Evolutionary conservation across 2,888 invertebrate species (phyloP), one percentile per base, ranked within the genome.

Genomic region (Biston stratarius): DNA sequence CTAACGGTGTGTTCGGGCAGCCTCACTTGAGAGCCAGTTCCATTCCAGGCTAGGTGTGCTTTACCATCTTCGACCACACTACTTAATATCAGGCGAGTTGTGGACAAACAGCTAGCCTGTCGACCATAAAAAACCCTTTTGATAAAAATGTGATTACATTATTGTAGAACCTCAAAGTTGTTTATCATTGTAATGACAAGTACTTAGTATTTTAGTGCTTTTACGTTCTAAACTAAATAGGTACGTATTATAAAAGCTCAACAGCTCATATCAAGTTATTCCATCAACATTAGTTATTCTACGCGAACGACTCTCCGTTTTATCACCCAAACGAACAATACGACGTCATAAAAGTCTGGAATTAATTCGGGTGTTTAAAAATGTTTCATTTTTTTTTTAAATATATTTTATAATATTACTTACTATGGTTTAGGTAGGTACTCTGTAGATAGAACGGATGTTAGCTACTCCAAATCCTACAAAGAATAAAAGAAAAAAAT

Each of bases 291-390:
- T 83, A 83, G 84, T 84, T 83, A 83, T 84, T 84, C 83, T 80
- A 76, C 75, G 78, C 78, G 80, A 75, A 75, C 77, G 73, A 74
- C 74, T 76, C 75, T 76, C 80, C 74, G 74, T 77, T 82, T 83
- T 84, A 84, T 79, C 80, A 79, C 79, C 72, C 72, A 80, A 75
- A 79, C 76, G 79, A 79, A 84, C 80, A 81, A 82, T 82, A 80
- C 78, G 76, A 79, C 79, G 75, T 80, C 79, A 82, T 83, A 82
- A 86, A 76, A 82, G 77, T 75, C 78, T 77, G 83, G 80, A 79
- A 86, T 88, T 86, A 85, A 89, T 87, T 87, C 81, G 77, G 80
- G 83, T 78, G 79, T 83, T 83, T 84, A 86, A 88, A 88, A 85
- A 89, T 87, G 86, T 89, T 84, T 85, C 87, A 78, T 71, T 74